Conservation (phyloP, 2,113 vertebrate genomes). For the Toxotes jaculatrix region DNA sequence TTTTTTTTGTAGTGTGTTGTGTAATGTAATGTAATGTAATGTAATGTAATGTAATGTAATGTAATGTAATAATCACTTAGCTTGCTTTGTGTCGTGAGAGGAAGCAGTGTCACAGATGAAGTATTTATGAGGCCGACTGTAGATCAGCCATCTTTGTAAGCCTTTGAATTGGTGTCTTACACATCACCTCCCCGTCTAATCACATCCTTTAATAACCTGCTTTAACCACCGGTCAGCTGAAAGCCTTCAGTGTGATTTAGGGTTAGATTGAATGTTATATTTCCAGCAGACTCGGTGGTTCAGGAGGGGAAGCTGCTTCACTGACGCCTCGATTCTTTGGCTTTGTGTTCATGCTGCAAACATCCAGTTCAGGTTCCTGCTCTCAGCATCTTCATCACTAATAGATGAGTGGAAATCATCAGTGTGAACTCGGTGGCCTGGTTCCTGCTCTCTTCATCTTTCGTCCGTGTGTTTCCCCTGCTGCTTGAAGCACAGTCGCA, state of each 20-base stretch:
- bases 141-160: background rate
- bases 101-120: background rate
- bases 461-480: background rate
- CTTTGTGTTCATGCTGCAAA: background rate
- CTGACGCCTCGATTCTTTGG: background rate
- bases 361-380: background rate
- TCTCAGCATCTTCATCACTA: constrained; percentile 50
- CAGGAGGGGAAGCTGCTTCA: too few species aligned
- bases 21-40: background rate
- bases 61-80: background rate
- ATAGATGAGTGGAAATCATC: constrained; percentile 46
- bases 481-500: background rate
- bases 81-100: background rate
- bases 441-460: background rate
- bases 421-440: constrained; percentile 14
- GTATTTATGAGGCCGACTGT: background rate
- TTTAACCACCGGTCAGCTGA: too few species aligned
- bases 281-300: too few species aligned
- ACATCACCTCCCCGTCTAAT: too few species aligned
- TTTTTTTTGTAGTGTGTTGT: too few species aligned
- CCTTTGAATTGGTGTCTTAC: background rate
- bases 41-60: background rate
- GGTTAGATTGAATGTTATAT: too few species aligned
- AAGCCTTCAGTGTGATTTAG: background rate
- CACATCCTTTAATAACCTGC: too few species aligned